Conservation (phyloP, 2,113 vertebrate species). For the Pelecanus crispus region DNA sequence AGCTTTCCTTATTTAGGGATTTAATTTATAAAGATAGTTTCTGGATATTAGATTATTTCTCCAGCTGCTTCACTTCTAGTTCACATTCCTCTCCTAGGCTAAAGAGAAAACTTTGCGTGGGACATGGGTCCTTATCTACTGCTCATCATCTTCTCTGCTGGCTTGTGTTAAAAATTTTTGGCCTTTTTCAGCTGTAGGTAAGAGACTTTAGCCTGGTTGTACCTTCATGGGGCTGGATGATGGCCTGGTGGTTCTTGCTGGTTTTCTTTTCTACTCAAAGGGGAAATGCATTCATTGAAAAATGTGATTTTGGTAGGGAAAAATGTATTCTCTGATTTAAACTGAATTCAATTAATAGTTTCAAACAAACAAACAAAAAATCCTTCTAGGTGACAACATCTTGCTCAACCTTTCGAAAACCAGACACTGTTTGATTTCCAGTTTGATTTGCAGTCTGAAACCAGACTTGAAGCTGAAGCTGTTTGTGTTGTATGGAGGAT, state of each 20-base stretch:
- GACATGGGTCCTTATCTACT: background rate
- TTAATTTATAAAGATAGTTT: slow-evolving; percentile 9
- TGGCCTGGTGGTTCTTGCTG: background rate
- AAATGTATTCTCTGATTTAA: background rate
- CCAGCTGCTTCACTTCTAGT: background rate
- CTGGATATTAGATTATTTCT: background rate
- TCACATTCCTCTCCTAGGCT: background rate
- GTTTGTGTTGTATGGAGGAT: background rate
- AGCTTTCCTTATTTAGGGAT: background rate
- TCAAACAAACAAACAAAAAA: background rate
- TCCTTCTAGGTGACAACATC: background rate
- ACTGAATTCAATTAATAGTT: background rate
- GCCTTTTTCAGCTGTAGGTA: background rate
- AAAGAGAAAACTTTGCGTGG: background rate
- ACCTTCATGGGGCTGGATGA: background rate
- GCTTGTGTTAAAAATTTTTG: background rate
- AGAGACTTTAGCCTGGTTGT: background rate
- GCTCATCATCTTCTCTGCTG: background rate
- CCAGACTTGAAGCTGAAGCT: background rate
- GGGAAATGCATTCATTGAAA: background rate
- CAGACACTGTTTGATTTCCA: background rate
- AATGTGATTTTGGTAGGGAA: background rate
- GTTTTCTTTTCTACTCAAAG: background rate
- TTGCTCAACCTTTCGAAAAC: background rate
- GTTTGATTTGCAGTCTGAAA: background rate